A percentile compares a stretch with the other conserved stretches of the same genome.
phyloP scores from a whole-genome alignment of 2,888 invertebrate species.

The Agrenia bidenticulata region DNA sequence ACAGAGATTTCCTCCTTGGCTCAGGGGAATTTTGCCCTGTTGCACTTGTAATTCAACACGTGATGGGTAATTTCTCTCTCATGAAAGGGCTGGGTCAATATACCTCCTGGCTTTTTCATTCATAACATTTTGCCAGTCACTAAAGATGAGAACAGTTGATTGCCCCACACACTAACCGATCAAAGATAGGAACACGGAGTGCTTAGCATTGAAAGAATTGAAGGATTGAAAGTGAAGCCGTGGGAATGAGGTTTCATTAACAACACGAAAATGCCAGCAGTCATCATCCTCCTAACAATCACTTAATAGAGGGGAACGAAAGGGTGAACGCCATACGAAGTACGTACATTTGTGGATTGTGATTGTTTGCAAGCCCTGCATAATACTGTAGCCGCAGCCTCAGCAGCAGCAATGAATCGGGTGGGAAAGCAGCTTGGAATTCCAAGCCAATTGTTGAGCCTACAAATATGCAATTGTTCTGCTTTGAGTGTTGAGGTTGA shows the following conservation, averaged over 20 bases:
- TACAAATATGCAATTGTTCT: constrained; percentile 15
- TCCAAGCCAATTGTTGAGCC: not conserved
- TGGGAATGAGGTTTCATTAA: constrained; percentile 35
- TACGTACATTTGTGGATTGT: not conserved
- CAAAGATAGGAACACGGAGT: not conserved
- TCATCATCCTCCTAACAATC: constrained; percentile 5
- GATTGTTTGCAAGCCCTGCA: not conserved
- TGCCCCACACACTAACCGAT: not conserved
- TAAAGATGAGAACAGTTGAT: not conserved
- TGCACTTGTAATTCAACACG: constrained; percentile 6
- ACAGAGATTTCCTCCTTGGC: not conserved
- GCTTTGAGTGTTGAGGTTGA: not conserved
- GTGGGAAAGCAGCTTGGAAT: constrained; percentile 20
- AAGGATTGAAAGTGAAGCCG: constrained; percentile 32
- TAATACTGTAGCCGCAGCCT: too few species aligned
- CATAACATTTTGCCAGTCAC: constrained; percentile 4
- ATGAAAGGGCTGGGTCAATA: constrained; percentile 6
- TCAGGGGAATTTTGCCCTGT: too few species aligned
- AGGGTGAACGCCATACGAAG: constrained; percentile 18
- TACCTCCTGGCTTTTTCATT: constrained; percentile 9
- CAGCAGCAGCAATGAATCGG: constrained; percentile 7
- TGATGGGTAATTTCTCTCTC: not conserved
- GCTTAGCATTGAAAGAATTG: too few species aligned
- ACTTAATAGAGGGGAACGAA: constrained; percentile 6
- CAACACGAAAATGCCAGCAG: constrained; percentile 4